Conservation (phyloP, 1,140 invertebrate species). For the Pomphorhynchus laevis region DNA sequence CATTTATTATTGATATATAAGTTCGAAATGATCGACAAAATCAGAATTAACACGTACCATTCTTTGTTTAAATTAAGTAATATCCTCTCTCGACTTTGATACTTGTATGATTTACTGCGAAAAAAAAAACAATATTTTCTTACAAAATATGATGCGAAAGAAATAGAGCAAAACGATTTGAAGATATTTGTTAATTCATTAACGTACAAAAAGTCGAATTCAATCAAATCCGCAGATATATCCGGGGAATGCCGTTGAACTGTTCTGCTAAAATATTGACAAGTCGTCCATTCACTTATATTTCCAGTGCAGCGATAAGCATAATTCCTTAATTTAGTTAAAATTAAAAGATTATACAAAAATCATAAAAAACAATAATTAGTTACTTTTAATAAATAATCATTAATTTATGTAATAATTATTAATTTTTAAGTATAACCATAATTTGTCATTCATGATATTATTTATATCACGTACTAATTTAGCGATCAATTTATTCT, state of each 20-base stretch:
- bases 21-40: no score
- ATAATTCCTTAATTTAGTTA: constrained; percentile 29
- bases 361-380: constrained; percentile 1
- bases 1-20: no score
- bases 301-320: constrained; percentile 43
- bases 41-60: no score
- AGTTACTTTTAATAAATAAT: not conserved
- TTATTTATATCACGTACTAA: no score
- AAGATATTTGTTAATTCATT: no score
- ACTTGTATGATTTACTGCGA: constrained; percentile 28
- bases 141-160: constrained; percentile 9
- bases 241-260: constrained; percentile 36
- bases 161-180: constrained; percentile 1
- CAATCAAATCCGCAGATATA: constrained; percentile 31
- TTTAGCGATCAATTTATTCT: no score
- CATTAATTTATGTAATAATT: no score
- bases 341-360: constrained; percentile 12
- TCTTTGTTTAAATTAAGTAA: no score
- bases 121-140: not conserved
- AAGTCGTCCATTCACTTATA: constrained; percentile 57
- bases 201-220: constrained; percentile 27
- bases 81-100: constrained; percentile 26
- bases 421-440: no score
- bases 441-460: no score
- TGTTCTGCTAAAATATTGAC: constrained; percentile 31